Conservation (phyloP, 1,140 invertebrate genomes). For the Ceratina australensis region DNA sequence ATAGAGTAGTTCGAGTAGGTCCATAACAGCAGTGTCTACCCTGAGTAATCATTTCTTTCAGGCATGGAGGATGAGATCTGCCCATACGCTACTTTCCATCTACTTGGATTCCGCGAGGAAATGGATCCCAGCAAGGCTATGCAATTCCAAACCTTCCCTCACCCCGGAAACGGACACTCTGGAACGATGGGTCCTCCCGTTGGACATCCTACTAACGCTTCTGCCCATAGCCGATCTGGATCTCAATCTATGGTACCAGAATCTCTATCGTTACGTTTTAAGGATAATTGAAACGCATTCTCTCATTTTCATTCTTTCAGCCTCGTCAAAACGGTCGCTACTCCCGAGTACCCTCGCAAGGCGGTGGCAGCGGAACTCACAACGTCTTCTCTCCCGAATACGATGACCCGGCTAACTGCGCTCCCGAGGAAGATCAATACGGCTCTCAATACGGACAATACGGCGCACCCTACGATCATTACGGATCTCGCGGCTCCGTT, state of each 20-base stretch:
- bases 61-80: conserved; percentile 97
- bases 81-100: conserved; percentile 95
- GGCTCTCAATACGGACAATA: conserved; percentile 90
- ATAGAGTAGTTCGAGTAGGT: conserved; percentile 14
- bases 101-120: conserved; percentile 95
- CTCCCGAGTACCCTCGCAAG: conserved; percentile 81
- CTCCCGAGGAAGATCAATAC: conserved; percentile 93
- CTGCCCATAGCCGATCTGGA: conserved; percentile 89
- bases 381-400: conserved; percentile 86
- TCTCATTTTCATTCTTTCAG: conserved; percentile 70
- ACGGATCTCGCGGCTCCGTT: conserved; percentile 89
- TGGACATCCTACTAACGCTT: conserved; percentile 81
- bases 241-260: conserved; percentile 89
- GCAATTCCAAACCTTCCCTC: conserved; percentile 93
- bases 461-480: conserved; percentile 92
- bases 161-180: conserved; percentile 86
- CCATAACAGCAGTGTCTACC: conserved; percentile 71
- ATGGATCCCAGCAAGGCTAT: conserved; percentile 94
- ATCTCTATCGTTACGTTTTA: neutral
- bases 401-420: conserved; percentile 94
- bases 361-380: conserved; percentile 73
- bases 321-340: conserved; percentile 89
- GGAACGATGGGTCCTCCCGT: conserved; percentile 88
- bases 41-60: conserved; percentile 74
- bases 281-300: neutral